Evolutionary conservation across 2,113 vertebrate species (phyloP), one percentile per base, ranked within the genome.

Genomic region (Oreamnos americanus): DNA sequence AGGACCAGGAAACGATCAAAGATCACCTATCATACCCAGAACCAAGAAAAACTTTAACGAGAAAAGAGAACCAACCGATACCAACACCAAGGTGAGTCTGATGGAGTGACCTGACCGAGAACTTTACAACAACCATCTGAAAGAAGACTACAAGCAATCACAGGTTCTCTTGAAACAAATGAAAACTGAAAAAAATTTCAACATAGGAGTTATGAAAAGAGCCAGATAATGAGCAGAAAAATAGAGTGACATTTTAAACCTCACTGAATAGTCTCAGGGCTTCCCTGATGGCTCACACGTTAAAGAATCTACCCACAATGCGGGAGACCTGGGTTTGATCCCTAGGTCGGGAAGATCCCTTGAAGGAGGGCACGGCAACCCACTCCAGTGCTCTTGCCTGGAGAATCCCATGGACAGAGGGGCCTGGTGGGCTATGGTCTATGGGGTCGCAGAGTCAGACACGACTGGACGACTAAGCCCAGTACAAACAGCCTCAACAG

Each of bases 1-100:
- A 36, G 17, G 19, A 12, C 23, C 6, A 51, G 78, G 33, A 58
- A 36, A 30, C 8, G 15, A 26, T 0, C 0, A 7, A 17, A 79
- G 74, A 53, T 15, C 8, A 2, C 58, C 25, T 0, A 1, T n/a
- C 82, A 47, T 1, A 86, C 51, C 49, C 39, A 58, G 51, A 49
- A 76, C 51, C 36, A 36, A 45, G 51, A 10, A 57, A 57, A n/a
- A 2, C 83, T 30, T 79, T 6, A 85, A 17, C 2, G 53, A 87
- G 60, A 25, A 67, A 79, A 55, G 53, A 83, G 0, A 4, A 55
- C 1, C 51, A 17, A 19, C 15, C 17, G 36, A 15, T 57, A 58
- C 33, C 82, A 47, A 14, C n/a, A 30, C 78, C 55, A 58, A 30
- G 3, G 30, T 1, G 2, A 39, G 47, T 36, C 28, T 45, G 25